phyloP scores from a whole-genome alignment of 2,113 vertebrate species.

The Pyrgilauda ruficollis region DNA sequence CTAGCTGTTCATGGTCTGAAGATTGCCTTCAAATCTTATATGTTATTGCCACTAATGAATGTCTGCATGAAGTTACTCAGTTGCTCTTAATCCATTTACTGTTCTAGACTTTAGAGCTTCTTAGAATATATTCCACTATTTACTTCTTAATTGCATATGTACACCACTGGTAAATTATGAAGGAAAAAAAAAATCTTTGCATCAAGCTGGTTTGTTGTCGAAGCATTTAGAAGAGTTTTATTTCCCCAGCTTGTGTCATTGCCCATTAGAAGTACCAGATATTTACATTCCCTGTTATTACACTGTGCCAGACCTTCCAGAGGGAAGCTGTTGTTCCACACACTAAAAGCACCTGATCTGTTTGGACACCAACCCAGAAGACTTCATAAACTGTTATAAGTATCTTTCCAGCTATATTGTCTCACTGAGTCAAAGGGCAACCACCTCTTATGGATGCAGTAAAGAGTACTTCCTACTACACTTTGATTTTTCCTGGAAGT shows the following conservation, averaged over 20 bases:
- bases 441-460: not conserved
- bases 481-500: slow-evolving; percentile 18
- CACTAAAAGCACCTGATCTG: not conserved
- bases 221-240: not conserved
- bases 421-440: slow-evolving; percentile 15
- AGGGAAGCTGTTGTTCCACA: accelerated
- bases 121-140: not conserved
- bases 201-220: not conserved
- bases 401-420: not conserved
- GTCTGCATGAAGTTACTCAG: not conserved
- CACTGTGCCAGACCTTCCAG: not conserved
- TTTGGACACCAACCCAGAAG: not conserved
- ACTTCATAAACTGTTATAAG: not conserved
- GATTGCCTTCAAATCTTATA: not conserved
- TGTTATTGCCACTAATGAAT: not conserved
- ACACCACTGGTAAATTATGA: not conserved
- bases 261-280: not conserved
- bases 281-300: not conserved
- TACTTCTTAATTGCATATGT: not conserved
- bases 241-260: not conserved
- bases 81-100: not conserved
- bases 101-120: not conserved
- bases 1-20: not conserved
- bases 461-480: not conserved
- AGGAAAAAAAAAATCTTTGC: not conserved